Percentiles rank a stretch among this genome's conserved stretches.
These are phyloP conservation scores for Oithona nana DNA, from an alignment of 2,888 invertebrate species.

Conservation along the genomic window DNA sequence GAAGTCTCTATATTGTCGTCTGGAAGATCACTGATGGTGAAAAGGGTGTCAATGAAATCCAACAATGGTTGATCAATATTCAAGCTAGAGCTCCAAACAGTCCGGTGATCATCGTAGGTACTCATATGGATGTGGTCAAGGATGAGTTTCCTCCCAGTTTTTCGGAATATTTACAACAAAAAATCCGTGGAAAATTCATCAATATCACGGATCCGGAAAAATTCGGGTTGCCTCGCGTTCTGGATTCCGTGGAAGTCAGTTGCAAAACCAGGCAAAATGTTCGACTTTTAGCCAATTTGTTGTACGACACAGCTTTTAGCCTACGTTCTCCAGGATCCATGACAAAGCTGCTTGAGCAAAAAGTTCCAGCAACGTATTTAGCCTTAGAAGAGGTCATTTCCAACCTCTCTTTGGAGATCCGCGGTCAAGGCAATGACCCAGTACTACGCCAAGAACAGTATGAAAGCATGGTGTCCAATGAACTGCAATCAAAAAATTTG, in stretches of 20 bases:
- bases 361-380: conserved; percentile 85
- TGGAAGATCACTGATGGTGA: conserved; percentile 87
- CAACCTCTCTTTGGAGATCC: conserved; percentile 54
- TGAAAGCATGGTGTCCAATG: conserved; percentile 33
- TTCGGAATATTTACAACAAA: conserved; percentile 61
- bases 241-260: conserved; percentile 79
- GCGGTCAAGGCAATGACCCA: conserved; percentile 46
- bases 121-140: conserved; percentile 73
- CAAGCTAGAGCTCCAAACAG: conserved; percentile 88
- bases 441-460: conserved; percentile 66
- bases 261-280: conserved; percentile 76
- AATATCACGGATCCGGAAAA: conserved; percentile 89
- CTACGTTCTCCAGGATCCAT: conserved; percentile 77
- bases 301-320: conserved; percentile 83
- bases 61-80: conserved; percentile 89
- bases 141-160: conserved; percentile 37
- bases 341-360: conserved; percentile 71
- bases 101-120: conserved; percentile 86
- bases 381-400: conserved; percentile 80
- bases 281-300: conserved; percentile 64
- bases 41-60: conserved; percentile 66
- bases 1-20: conserved; percentile 62
- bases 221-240: conserved; percentile 73
- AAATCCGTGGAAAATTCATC: conserved; percentile 57
- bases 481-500: conserved; percentile 45